phyloP scores from a whole-genome alignment of 2,888 invertebrate genomes.

The Phymatocera aterrima region DNA sequence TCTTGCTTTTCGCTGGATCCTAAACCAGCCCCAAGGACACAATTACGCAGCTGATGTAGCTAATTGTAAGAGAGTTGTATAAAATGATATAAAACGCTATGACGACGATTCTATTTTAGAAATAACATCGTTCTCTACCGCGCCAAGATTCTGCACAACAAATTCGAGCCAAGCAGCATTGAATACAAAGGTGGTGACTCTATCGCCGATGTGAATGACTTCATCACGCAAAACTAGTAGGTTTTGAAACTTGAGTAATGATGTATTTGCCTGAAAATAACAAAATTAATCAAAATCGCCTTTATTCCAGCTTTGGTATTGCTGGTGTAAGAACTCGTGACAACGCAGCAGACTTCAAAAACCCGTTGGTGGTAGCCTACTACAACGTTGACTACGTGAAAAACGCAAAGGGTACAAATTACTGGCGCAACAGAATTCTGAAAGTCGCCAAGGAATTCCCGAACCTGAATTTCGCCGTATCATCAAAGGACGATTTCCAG shows the following conservation, averaged over 20 bases:
- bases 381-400: conserved; percentile 97
- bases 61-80: neutral
- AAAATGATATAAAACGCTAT: neutral
- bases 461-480: conserved; percentile 90
- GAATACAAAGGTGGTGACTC: conserved; percentile 86
- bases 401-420: conserved; percentile 98
- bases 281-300: conserved; percentile 6
- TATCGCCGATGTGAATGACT: conserved; percentile 84
- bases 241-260: conserved; percentile 68
- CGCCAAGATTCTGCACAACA: conserved; percentile 92
- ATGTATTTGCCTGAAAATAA: neutral
- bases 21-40: too few species aligned
- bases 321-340: conserved; percentile 94
- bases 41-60: neutral
- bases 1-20: too few species aligned
- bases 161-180: conserved; percentile 90
- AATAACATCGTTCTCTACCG: conserved; percentile 92
- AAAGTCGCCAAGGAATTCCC: conserved; percentile 88
- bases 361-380: conserved; percentile 94
- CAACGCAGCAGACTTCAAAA: conserved; percentile 89
- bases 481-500: conserved; percentile 95
- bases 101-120: conserved; percentile 74
- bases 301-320: conserved; percentile 86
- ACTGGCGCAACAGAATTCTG: conserved; percentile 98
- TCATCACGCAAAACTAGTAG: conserved; percentile 92